Conservation (phyloP, 2,113 vertebrate genomes). For the Marmota flaviventris region DNA sequence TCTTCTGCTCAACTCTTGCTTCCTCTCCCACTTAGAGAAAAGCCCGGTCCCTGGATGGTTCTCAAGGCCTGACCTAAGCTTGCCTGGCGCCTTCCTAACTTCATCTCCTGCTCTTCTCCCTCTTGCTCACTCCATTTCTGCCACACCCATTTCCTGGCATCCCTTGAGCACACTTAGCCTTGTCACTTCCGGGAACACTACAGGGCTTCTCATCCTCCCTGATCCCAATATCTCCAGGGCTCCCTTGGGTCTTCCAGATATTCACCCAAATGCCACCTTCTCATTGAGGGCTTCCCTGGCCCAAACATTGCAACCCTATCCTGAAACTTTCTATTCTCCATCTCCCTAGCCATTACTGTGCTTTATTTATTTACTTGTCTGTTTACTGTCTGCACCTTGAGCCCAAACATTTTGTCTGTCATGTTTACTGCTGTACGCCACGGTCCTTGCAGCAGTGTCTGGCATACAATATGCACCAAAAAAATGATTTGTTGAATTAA, state of each 20-base stretch:
- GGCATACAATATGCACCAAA: background rate
- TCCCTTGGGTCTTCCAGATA: background rate
- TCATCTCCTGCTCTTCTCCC: background rate
- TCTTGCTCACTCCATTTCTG: background rate
- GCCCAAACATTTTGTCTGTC: background rate
- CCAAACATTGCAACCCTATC: background rate
- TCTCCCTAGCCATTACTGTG: background rate
- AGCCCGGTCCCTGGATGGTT: background rate
- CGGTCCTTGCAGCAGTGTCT: background rate
- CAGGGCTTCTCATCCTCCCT: background rate
- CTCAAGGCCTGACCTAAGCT: background rate
- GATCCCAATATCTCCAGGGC: background rate
- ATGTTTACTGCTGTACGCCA: background rate
- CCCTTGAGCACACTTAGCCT: background rate
- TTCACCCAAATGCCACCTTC: background rate
- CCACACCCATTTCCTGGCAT: background rate
- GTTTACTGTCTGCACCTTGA: background rate
- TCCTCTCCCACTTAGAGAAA: background rate
- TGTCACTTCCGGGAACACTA: background rate
- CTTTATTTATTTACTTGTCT: background rate
- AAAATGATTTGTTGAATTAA: background rate
- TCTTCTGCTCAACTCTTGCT: background rate
- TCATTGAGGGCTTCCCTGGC: background rate
- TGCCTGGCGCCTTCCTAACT: background rate
- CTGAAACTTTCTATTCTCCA: background rate